A percentile compares a stretch with the other conserved stretches of the same genome.
Conservation (phyloP, 2,797 vertebrate genomes). For the Trachops cirrhosus region DNA sequence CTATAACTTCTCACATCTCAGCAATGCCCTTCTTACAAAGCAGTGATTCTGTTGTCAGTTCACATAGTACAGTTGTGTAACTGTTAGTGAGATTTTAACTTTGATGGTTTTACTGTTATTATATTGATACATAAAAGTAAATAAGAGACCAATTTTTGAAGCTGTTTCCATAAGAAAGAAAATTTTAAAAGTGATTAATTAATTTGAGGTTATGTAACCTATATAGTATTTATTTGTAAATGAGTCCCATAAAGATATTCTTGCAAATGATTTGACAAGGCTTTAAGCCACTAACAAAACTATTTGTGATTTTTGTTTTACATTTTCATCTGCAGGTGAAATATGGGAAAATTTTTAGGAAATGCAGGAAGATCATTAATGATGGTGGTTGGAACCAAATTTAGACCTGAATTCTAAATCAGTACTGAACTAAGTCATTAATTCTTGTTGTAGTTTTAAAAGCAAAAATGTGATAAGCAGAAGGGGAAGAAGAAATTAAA, state of each 20-base stretch:
- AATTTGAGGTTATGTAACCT: conserved; percentile 30
- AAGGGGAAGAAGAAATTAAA: not conserved
- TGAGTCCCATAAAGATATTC: not conserved
- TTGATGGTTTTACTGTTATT: conserved; percentile 25
- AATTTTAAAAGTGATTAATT: conserved; percentile 24
- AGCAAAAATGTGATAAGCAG: conserved; percentile 35
- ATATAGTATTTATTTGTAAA: conserved; percentile 35
- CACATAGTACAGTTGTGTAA: conserved; percentile 30
- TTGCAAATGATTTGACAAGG: conserved; percentile 42
- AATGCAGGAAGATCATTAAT: conserved; percentile 8
- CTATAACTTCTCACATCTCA: not conserved
- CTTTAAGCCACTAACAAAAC: conserved; percentile 8
- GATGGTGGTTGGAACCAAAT: not conserved
- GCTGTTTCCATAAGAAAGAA: conserved; percentile 8
- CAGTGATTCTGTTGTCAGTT: not conserved
- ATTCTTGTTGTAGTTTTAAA: conserved; percentile 6
- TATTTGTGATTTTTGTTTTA: conserved; percentile 35
- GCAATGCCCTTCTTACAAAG: conserved; percentile 28
- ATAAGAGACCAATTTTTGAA: conserved; percentile 15
- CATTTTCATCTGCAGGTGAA: conserved; percentile 44
- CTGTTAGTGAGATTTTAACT: conserved; percentile 30
- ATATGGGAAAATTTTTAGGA: conserved; percentile 3
- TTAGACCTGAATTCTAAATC: conserved; percentile 51
- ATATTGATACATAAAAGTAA: conserved; percentile 38
- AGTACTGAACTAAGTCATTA: conserved; percentile 14